Evolutionary conservation across 1,140 invertebrate genomes (phyloP).

Genomic region (Drosophila ohnishii): DNA sequence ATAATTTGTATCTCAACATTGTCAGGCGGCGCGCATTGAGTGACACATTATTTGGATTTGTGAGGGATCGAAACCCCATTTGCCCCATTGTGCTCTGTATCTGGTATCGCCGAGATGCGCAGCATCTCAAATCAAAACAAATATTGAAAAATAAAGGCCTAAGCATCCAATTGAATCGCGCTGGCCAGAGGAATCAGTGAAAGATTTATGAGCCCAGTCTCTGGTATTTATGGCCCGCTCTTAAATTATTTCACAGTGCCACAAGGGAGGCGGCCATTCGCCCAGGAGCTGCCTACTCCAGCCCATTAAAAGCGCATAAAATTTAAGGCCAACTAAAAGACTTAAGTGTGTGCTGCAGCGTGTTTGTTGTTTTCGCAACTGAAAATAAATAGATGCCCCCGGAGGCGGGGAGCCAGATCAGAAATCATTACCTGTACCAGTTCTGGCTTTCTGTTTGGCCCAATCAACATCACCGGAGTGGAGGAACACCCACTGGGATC

Average conservation of each 20-base stretch:
- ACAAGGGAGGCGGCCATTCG: slow-evolving; percentile 23
- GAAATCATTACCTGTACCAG: slow-evolving; percentile 17
- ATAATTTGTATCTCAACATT: slow-evolving; percentile 82
- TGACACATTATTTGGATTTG: slow-evolving; percentile 81
- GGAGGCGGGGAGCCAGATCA: not conserved
- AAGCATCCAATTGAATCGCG: slow-evolving; percentile 65
- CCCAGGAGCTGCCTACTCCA: slow-evolving; percentile 6
- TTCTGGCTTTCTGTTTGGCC: slow-evolving; percentile 24
- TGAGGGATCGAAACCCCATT: slow-evolving; percentile 32
- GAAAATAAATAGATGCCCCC: slow-evolving; percentile 61
- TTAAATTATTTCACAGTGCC: slow-evolving; percentile 68
- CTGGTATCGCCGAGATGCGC: slow-evolving; percentile 31
- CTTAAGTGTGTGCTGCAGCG: slow-evolving; percentile 24
- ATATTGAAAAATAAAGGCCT: slow-evolving; percentile 67
- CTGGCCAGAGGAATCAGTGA: slow-evolving; percentile 63
- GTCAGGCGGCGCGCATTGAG: slow-evolving; percentile 68
- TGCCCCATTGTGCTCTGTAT: slow-evolving; percentile 33
- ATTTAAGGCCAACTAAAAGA: slow-evolving; percentile 23
- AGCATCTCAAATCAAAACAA: slow-evolving; percentile 52
- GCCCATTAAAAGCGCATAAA: slow-evolving; percentile 76
- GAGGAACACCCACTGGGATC: slow-evolving; percentile 48
- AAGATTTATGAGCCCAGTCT: slow-evolving; percentile 75
- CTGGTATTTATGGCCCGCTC: slow-evolving; percentile 68
- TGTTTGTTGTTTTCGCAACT: slow-evolving; percentile 66
- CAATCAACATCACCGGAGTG: slow-evolving; percentile 58